These are phyloP conservation scores for Lepilemur septentrionalis DNA, from an alignment of 2,797 vertebrate genomes.

Conservation along the genomic window DNA sequence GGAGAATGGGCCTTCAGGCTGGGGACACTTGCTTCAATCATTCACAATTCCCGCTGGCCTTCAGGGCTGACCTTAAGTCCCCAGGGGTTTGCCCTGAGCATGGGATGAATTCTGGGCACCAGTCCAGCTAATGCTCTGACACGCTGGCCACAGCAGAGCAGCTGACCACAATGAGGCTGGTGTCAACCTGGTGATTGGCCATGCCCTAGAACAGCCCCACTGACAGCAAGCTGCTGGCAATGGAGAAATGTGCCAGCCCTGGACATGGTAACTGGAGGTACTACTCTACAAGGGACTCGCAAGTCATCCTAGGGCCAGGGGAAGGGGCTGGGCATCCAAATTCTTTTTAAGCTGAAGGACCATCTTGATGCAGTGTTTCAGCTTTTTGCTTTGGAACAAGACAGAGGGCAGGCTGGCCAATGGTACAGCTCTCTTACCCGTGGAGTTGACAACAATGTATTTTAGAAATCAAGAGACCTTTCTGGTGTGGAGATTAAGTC, in stretches of 20 bases:
- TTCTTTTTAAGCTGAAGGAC: background rate
- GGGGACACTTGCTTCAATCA: background rate
- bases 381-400: background rate
- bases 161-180: conserved; percentile 30
- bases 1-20: background rate
- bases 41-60: background rate
- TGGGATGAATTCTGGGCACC: background rate
- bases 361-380: background rate
- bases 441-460: background rate
- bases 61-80: background rate
- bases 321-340: background rate
- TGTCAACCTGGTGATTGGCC: conserved; percentile 2
- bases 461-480: background rate
- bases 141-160: background rate
- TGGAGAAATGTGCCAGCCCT: background rate
- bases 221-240: background rate
- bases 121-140: background rate
- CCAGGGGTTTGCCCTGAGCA: background rate
- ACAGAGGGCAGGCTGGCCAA: background rate
- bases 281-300: background rate
- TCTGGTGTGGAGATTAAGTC: background rate
- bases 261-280: background rate
- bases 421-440: background rate
- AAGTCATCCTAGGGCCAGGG: background rate
- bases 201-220: background rate